phyloP scores from a whole-genome alignment of 2,888 invertebrate species.

The Frankliniella fusca region DNA sequence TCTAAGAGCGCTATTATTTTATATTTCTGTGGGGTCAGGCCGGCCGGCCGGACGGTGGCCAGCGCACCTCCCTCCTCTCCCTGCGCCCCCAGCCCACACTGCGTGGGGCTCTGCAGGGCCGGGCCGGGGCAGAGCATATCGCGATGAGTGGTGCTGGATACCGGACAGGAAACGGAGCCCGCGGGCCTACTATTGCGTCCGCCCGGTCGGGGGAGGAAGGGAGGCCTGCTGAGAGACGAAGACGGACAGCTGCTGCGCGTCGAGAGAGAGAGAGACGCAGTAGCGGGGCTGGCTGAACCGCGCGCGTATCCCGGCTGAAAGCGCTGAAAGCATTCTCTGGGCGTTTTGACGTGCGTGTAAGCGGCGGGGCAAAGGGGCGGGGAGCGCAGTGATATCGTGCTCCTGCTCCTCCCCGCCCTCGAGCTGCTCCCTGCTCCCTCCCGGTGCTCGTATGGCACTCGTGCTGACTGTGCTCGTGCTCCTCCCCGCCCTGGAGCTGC shows the following conservation, averaged over 20 bases:
- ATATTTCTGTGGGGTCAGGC: not conserved
- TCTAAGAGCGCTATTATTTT: conserved; percentile 23
- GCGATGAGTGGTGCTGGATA: not conserved
- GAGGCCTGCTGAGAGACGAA: not conserved
- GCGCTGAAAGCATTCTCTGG: not conserved
- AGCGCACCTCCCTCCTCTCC: not conserved
- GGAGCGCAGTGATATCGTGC: not conserved
- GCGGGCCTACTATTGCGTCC: no score
- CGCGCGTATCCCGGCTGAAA: not conserved
- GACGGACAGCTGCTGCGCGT: not conserved
- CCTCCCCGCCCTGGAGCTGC: no score
- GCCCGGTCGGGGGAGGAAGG: not conserved
- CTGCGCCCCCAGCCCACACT: not conserved
- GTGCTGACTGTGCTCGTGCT: no score
- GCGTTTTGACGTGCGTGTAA: not conserved
- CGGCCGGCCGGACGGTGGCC: not conserved
- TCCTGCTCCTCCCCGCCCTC: no score
- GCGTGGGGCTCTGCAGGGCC: not conserved
- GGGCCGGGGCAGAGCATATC: not conserved
- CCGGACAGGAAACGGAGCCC: no score
- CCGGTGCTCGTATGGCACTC: no score
- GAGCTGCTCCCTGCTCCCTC: no score
- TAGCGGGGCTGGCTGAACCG: not conserved
- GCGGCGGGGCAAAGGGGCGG: not conserved
- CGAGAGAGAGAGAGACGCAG: not conserved